phyloP scores from a whole-genome alignment of 2,113 vertebrate species.

The Actinemys pallida region DNA sequence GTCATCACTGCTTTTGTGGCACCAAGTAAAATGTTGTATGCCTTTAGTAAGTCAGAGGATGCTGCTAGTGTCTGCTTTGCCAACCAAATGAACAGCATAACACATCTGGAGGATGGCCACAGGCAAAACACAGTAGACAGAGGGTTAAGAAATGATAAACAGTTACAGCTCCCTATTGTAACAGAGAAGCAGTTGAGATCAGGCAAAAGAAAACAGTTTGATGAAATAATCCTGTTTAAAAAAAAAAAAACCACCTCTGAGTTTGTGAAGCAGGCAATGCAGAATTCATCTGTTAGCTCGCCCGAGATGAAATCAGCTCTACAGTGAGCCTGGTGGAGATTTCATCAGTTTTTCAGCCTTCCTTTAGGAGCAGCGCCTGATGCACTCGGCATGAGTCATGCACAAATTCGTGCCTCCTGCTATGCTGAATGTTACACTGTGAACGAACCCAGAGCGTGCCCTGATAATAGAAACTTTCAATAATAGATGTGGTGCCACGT shows the following conservation, averaged over 20 bases:
- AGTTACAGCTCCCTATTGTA: background rate
- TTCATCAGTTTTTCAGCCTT: slow-evolving; percentile 20
- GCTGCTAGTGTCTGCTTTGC: background rate
- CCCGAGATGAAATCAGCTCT: slow-evolving; percentile 37
- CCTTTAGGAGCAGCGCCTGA: background rate
- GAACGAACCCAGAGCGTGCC: background rate
- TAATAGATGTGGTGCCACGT: background rate
- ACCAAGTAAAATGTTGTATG: background rate
- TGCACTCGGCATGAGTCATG: background rate
- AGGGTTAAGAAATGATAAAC: background rate
- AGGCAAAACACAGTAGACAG: background rate
- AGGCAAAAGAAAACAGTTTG: background rate
- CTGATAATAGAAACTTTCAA: background rate
- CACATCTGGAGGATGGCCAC: background rate
- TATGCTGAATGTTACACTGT: background rate
- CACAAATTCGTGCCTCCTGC: background rate
- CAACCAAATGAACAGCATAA: background rate
- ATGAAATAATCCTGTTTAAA: background rate
- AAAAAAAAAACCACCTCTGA: background rate
- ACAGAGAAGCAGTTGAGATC: fast-evolving
- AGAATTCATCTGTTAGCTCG: slow-evolving; percentile 17
- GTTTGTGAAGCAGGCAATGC: background rate
- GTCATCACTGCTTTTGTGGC: background rate
- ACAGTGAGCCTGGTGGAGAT: slow-evolving; percentile 2
- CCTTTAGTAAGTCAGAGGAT: background rate